Evolutionary conservation across 1,140 invertebrate genomes (phyloP).

Genomic region (Babylonia areolata): DNA sequence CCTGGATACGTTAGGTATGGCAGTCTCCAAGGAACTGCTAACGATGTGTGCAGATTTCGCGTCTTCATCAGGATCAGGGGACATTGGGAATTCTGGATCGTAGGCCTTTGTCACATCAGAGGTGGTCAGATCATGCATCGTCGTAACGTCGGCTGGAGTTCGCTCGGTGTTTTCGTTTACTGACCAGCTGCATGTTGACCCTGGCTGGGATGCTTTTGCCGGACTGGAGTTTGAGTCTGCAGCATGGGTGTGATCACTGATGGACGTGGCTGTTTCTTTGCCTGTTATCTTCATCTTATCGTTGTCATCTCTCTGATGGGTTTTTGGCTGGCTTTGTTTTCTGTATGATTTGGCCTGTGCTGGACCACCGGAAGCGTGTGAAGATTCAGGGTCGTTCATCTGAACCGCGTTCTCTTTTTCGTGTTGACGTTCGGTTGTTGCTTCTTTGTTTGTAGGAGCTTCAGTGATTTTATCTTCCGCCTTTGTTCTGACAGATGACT

Average conservation of each 20-base stretch:
- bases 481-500: no score
- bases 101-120: neutral
- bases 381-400: neutral
- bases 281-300: neutral
- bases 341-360: neutral
- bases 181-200: neutral
- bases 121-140: neutral
- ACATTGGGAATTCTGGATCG: neutral
- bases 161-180: neutral
- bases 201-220: neutral
- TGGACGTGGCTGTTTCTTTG: neutral
- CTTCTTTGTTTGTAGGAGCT: no score
- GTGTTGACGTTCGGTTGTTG: no score
- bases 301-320: neutral
- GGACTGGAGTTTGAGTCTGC: neutral
- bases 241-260: neutral
- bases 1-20: neutral
- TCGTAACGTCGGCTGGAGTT: neutral
- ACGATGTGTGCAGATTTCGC: neutral
- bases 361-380: neutral
- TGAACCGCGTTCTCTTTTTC: no score
- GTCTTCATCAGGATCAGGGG: neutral
- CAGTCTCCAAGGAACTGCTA: neutral
- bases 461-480: no score
- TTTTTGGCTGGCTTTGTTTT: neutral